Conservation (phyloP, 2,113 vertebrate genomes). For the Zosterops pallidus region DNA sequence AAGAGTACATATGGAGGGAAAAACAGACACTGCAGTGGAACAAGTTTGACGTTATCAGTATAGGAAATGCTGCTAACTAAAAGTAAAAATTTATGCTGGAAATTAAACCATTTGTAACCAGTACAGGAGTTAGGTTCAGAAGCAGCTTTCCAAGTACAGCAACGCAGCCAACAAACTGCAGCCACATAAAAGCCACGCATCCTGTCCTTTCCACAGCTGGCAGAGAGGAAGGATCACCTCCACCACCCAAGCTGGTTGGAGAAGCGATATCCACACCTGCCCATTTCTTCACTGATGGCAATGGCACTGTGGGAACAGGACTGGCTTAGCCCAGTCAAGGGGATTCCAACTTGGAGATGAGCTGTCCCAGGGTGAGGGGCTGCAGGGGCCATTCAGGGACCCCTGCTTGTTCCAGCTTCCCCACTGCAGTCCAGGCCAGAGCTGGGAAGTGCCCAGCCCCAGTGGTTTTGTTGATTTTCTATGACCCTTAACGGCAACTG, state of each 20-base stretch:
- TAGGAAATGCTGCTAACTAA: not conserved
- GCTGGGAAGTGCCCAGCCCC: fast-evolving
- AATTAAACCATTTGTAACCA: not conserved
- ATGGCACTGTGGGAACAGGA: not conserved
- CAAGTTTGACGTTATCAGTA: not conserved
- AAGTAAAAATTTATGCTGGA: not conserved
- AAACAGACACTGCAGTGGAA: not conserved
- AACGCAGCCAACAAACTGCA: not conserved
- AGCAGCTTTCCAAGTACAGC: not conserved
- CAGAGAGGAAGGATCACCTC: not conserved
- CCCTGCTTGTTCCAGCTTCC: not conserved
- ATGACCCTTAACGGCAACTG: not conserved
- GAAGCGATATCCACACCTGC: not conserved
- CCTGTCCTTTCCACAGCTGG: not conserved
- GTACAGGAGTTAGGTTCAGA: not conserved
- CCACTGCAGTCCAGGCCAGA: not conserved
- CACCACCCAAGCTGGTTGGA: fast-evolving
- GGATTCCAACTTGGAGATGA: not conserved
- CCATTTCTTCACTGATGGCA: fast-evolving
- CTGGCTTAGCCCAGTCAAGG: not conserved
- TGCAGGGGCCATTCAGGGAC: not conserved
- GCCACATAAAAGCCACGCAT: not conserved
- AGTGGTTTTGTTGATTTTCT: not conserved
- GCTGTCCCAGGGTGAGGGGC: not conserved
- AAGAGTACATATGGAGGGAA: fast-evolving